Conservation (phyloP, 2,888 invertebrate species). For the Amphipyra tragopoginis region DNA sequence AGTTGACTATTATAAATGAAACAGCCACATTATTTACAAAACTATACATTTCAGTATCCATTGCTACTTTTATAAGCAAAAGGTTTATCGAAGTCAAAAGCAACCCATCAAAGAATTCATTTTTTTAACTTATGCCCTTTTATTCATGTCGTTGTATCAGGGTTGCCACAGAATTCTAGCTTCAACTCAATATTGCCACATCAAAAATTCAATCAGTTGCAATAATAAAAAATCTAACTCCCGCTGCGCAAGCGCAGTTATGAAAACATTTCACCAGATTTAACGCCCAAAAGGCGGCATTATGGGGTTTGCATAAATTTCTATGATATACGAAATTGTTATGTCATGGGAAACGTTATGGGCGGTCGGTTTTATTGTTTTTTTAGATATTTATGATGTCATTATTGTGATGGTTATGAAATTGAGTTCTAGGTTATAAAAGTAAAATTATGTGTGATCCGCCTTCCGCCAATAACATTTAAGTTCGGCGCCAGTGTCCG, state of each 20-base stretch:
- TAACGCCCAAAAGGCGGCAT: conserved; percentile 65
- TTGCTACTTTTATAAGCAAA: not conserved
- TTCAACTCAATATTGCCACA: conserved; percentile 5
- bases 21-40: not conserved
- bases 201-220: conserved; percentile 33
- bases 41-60: not conserved
- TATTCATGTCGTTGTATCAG: not conserved
- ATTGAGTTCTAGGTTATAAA: conserved; percentile 35
- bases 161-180: conserved; percentile 13
- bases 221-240: conserved; percentile 26
- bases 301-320: conserved; percentile 78
- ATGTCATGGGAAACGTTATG: conserved; percentile 74
- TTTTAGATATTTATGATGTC: conserved; percentile 37
- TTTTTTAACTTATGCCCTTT: not conserved
- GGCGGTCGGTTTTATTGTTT: conserved; percentile 69
- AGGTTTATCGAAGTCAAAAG: not conserved
- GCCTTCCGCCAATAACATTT: conserved; percentile 7
- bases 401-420: conserved; percentile 34
- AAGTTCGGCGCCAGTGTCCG: not conserved
- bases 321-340: conserved; percentile 65
- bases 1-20: conserved; percentile 26
- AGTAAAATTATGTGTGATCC: conserved; percentile 34
- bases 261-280: conserved; percentile 58
- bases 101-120: not conserved
- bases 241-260: conserved; percentile 59